These are phyloP conservation scores for Opisthograptis luteolata DNA, from an alignment of 2,888 invertebrate species.

Conservation along the genomic window DNA sequence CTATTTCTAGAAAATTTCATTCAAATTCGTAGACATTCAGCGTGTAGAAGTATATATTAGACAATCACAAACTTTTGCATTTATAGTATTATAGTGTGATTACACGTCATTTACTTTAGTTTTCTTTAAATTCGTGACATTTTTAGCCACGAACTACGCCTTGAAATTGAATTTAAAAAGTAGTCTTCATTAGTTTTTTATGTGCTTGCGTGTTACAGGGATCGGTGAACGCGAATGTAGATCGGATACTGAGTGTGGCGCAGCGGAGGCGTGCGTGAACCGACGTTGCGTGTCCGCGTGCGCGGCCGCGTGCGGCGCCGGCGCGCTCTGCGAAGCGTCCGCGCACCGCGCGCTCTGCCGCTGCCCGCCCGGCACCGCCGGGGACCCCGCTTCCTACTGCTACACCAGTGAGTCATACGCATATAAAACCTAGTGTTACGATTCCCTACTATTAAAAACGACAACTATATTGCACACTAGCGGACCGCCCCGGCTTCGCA, in stretches of 20 bases:
- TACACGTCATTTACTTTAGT: too few relatives aligned
- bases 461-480: too few relatives aligned
- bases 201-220: constrained; percentile 47
- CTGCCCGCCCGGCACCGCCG: constrained; percentile 94
- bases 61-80: too few relatives aligned
- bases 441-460: background rate
- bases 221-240: constrained; percentile 86
- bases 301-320: constrained; percentile 91
- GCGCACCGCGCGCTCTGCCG: constrained; percentile 92
- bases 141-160: too few relatives aligned
- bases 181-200: background rate
- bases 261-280: constrained; percentile 91
- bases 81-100: too few relatives aligned
- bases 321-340: constrained; percentile 90
- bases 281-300: constrained; percentile 93
- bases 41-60: too few relatives aligned
- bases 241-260: constrained; percentile 89
- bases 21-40: too few relatives aligned
- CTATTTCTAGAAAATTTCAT: too few relatives aligned
- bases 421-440: background rate
- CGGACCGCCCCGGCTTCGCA: too few relatives aligned
- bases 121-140: too few relatives aligned
- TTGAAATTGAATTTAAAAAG: too few relatives aligned
- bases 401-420: constrained; percentile 89
- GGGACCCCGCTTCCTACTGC: constrained; percentile 93